A percentile compares a stretch with the other conserved stretches of the same genome.
Conservation (phyloP, 2,797 vertebrate species). For the Melanotaenia pygmaea region DNA sequence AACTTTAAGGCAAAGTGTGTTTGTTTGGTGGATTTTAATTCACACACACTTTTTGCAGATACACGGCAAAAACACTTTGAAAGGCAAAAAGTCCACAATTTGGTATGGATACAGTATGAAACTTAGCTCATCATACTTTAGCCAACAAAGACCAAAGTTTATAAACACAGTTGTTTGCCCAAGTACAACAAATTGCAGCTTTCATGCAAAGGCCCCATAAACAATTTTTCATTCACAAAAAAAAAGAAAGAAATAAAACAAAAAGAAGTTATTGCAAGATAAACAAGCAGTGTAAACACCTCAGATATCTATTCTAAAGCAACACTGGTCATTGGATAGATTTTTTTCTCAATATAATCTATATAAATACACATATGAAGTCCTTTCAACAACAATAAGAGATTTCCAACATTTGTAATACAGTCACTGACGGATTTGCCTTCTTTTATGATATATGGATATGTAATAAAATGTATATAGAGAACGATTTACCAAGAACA, state of each 20-base stretch:
- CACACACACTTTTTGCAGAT: constrained; percentile 88
- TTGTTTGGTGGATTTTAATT: constrained; percentile 88
- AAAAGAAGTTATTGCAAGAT: constrained; percentile 88
- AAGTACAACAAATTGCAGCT: constrained; percentile 86
- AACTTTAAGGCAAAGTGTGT: constrained; percentile 90
- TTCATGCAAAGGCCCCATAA: constrained; percentile 88
- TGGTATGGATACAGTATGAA: constrained; percentile 86
- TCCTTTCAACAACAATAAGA: constrained; percentile 86
- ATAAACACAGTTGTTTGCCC: constrained; percentile 85
- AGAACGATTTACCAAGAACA: constrained; percentile 76
- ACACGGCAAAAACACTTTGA: constrained; percentile 83
- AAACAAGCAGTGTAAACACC: constrained; percentile 89
- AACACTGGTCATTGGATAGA: constrained; percentile 88
- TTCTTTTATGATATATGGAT: constrained; percentile 81
- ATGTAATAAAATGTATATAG: constrained; percentile 82
- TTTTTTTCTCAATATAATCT: constrained; percentile 87
- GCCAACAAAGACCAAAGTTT: constrained; percentile 77
- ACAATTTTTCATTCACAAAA: constrained; percentile 84
- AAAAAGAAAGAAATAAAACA: constrained; percentile 68
- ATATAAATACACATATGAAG: constrained; percentile 91
- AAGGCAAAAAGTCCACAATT: constrained; percentile 86
- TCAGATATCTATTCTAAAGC: constrained; percentile 88
- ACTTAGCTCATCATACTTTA: constrained; percentile 79
- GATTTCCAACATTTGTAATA: constrained; percentile 85
- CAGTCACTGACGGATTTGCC: constrained; percentile 84